Base-by-base conservation (phyloP, 2,797 vertebrate species). In the Hybognathus amarus region DNA sequence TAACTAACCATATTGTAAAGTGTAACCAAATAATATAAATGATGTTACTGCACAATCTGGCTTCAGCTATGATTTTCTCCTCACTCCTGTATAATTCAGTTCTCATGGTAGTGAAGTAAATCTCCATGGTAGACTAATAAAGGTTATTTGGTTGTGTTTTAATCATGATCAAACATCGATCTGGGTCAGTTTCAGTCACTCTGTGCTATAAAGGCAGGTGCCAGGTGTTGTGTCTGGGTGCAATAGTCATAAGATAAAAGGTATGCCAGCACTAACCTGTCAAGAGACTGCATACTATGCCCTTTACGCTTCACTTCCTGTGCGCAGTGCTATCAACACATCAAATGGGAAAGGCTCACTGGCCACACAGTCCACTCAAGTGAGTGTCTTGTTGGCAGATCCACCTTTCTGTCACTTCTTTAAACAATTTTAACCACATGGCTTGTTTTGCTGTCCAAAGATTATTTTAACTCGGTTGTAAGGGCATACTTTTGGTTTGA, bases 191-290 rank as follows among this genome's bases (percentile, higher is more conserved):
- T 73, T 67, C 24, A 80, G 67, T 71, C 69, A 12, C 52, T 63
- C 40, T 30, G 33, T 45, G 64, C 40, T 66, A 68, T 59, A 85
- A 66, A 27, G 30, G 18, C 59, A 83, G 45, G 45, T 64, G 56
- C 56, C 64, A 86, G 38, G 45, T 50, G 24, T 64, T 71, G 69
- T 3, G 47, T 85, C 52, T 71, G 80, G 27, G 61, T 85, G 71
- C 77, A 64, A 13, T 40, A 70, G 78, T 47, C 83, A 54, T 54
- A 30, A 42, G 66, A 88, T 84, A 73, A 77, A 81, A 87, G 67
- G 68, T 40, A 77, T 17, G 15, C 52, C 17, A 67, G 27, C 36
- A 27, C 69, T 77, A 68, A 56, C 45, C 59, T 70, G 75, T 85
- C 80, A 59, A 50, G 45, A 82, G 77, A 76, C 76, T 38, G n/a